phyloP scores from a whole-genome alignment of 2,113 vertebrate genomes.

The Rhagologus leucostigma region DNA sequence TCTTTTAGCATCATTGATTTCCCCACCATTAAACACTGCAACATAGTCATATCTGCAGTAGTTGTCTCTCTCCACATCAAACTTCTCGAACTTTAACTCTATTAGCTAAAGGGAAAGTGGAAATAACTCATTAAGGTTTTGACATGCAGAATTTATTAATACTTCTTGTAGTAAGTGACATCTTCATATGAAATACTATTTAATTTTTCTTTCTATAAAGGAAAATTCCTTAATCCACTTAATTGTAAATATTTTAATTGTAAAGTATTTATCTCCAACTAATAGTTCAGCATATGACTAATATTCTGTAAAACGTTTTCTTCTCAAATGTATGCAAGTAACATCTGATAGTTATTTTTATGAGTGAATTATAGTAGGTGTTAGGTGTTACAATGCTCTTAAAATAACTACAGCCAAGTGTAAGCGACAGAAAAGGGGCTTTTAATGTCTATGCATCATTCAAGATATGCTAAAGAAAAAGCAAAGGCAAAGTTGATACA shows the following conservation, averaged over 20 bases:
- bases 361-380: background rate
- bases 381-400: background rate
- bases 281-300: background rate
- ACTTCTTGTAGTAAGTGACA: background rate
- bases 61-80: conserved; percentile 96
- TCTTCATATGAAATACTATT: background rate
- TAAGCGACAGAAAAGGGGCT: background rate
- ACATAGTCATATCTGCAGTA: conserved; percentile 96
- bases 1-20: conserved; percentile 90
- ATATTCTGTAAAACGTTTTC: background rate
- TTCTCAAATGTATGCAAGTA: background rate
- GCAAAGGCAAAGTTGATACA: background rate
- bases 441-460: background rate
- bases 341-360: background rate
- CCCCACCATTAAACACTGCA: conserved; percentile 91
- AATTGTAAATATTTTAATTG: background rate
- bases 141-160: background rate
- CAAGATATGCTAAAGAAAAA: background rate
- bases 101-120: conserved; percentile 74
- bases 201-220: background rate
- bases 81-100: conserved; percentile 96
- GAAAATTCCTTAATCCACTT: background rate
- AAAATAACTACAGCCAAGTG: background rate
- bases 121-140: background rate
- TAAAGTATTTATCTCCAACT: background rate